phyloP scores from a whole-genome alignment of 2,113 vertebrate genomes.

The Perca flavescens region DNA sequence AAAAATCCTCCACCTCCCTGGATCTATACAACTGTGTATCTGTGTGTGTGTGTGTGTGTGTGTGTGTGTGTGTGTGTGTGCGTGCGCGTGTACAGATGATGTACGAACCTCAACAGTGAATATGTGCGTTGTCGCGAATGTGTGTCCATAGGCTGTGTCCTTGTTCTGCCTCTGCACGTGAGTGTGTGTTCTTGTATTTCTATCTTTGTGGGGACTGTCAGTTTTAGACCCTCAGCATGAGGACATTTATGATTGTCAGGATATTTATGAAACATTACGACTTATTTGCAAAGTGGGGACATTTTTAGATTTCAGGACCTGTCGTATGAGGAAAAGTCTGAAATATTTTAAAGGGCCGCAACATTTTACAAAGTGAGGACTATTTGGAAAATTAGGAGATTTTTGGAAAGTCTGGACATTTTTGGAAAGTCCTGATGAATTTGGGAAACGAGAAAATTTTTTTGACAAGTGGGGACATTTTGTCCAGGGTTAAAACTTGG shows the following conservation, averaged over 20 bases:
- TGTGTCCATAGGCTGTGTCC: conserved; percentile 48
- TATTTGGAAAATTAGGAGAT: background rate
- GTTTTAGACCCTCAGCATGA: background rate
- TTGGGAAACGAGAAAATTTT: background rate
- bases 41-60: background rate
- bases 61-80: background rate
- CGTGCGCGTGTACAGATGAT: background rate
- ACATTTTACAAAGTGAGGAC: background rate
- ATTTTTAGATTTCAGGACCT: background rate
- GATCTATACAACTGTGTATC: conserved; percentile 42
- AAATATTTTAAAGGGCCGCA: background rate
- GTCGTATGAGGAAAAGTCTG: background rate
- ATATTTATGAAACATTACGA: background rate
- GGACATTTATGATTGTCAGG: background rate
- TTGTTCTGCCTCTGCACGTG: conserved; percentile 38
- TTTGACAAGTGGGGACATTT: background rate
- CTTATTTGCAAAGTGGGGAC: background rate
- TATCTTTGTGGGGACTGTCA: conserved; percentile 12
- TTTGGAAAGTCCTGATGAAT: background rate
- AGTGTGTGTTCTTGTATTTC: background rate
- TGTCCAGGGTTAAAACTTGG: background rate
- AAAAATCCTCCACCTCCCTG: conserved; percentile 41
- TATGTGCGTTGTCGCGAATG: background rate
- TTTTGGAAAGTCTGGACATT: background rate
- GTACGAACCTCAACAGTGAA: background rate